phyloP scores from a whole-genome alignment of 2,888 invertebrate genomes.

The Caenorhabditis sp. region DNA sequence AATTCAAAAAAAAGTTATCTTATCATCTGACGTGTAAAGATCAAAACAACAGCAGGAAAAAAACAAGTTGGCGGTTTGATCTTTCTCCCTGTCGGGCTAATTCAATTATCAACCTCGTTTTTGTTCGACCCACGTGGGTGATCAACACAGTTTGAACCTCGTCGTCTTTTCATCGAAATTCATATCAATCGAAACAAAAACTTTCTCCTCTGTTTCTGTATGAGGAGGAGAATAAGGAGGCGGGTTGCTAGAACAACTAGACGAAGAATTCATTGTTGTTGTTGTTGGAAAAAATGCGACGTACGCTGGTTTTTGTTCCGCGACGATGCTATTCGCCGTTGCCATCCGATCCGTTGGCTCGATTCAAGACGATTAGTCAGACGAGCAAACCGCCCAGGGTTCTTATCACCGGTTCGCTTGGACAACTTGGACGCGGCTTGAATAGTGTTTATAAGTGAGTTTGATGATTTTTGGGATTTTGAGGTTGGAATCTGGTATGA shows the following conservation, averaged over 20 bases:
- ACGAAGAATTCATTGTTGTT: neutral
- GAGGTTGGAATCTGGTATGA: no score
- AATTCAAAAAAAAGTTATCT: neutral
- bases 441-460: constrained; percentile 55
- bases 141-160: neutral
- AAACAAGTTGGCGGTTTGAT: neutral
- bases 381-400: constrained; percentile 52
- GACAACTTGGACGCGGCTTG: constrained; percentile 68
- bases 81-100: neutral
- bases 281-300: neutral
- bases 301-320: neutral
- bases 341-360: constrained; percentile 45
- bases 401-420: constrained; percentile 70
- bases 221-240: neutral
- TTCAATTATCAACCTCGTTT: neutral
- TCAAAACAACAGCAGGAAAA: neutral
- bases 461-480: neutral
- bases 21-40: neutral
- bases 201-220: neutral
- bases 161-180: neutral
- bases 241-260: neutral
- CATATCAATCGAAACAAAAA: neutral
- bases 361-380: constrained; percentile 47
- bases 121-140: neutral
- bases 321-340: constrained; percentile 1